Conservation (phyloP, 2,113 vertebrate species). For the Tringa solitaria region DNA sequence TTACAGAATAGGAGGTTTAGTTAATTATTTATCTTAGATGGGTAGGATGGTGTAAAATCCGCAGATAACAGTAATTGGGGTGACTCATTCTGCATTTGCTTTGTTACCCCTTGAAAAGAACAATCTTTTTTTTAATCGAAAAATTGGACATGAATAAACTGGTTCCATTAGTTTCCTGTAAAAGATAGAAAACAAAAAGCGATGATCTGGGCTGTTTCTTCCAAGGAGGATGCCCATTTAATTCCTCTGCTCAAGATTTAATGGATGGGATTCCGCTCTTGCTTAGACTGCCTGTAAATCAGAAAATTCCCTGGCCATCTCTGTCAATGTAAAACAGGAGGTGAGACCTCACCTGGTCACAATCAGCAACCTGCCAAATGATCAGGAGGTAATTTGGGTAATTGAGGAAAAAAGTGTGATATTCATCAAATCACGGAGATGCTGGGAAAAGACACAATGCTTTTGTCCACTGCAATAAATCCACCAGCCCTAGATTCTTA, state of each 20-base stretch:
- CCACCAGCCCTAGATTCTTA: not conserved
- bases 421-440: not conserved
- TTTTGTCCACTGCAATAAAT: not conserved
- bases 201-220: not conserved
- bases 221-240: not conserved
- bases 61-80: conserved; percentile 49
- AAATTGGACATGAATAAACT: conserved; percentile 56
- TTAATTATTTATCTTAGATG: conserved; percentile 57
- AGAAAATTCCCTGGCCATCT: not conserved
- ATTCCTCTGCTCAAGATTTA: not conserved
- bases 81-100: not conserved
- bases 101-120: conserved; percentile 54
- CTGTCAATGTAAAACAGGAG: not conserved
- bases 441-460: not conserved
- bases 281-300: not conserved
- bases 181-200: not conserved
- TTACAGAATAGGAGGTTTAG: conserved; percentile 16
- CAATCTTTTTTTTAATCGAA: conserved; percentile 34
- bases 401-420: not conserved
- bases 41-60: conserved; percentile 18
- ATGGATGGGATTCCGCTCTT: not conserved
- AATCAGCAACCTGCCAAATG: not conserved
- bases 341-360: not conserved
- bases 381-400: conserved; percentile 41
- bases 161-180: conserved; percentile 27